Percentiles rank a stretch among this genome's conserved stretches.
Conservation (phyloP, 2,888 invertebrate species). For the Cheilosia soror region DNA sequence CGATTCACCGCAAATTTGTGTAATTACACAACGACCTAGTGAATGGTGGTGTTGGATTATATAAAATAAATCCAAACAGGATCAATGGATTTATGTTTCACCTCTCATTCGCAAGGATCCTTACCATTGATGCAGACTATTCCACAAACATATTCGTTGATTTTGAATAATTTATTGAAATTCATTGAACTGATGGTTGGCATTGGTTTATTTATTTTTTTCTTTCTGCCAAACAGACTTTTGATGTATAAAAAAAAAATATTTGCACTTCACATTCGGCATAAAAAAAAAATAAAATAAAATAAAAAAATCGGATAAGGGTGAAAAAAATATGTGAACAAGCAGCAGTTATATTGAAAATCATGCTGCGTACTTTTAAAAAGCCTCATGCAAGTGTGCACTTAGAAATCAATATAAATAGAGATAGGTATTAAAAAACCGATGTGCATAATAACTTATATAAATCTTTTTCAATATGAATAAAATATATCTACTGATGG, state of each 20-base stretch:
- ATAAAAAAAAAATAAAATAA: background rate
- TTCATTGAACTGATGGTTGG: slow-evolving; percentile 49
- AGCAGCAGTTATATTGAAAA: slow-evolving; percentile 1
- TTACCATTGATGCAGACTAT: slow-evolving; percentile 12
- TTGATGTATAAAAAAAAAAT: background rate
- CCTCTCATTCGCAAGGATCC: slow-evolving; percentile 7
- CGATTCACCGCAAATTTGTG: slow-evolving; percentile 3
- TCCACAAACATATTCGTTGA: background rate
- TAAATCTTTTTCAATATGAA: too few relatives aligned
- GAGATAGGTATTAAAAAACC: background rate
- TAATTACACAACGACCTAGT: slow-evolving; percentile 1
- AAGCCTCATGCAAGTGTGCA: background rate
- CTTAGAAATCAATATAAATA: background rate
- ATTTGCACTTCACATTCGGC: background rate
- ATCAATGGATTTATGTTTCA: slow-evolving; percentile 31
- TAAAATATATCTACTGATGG: too few relatives aligned
- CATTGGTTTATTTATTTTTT: background rate
- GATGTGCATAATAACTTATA: too few relatives aligned
- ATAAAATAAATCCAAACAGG: background rate
- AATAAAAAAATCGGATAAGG: background rate
- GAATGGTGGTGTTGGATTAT: slow-evolving; percentile 7
- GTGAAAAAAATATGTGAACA: background rate
- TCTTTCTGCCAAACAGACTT: background rate
- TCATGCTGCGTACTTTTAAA: background rate
- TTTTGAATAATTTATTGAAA: slow-evolving; percentile 49